Percentiles rank a stretch among this genome's conserved stretches.
phyloP scores from a whole-genome alignment of 2,113 vertebrate genomes.

The Atrichornis clamosus region DNA sequence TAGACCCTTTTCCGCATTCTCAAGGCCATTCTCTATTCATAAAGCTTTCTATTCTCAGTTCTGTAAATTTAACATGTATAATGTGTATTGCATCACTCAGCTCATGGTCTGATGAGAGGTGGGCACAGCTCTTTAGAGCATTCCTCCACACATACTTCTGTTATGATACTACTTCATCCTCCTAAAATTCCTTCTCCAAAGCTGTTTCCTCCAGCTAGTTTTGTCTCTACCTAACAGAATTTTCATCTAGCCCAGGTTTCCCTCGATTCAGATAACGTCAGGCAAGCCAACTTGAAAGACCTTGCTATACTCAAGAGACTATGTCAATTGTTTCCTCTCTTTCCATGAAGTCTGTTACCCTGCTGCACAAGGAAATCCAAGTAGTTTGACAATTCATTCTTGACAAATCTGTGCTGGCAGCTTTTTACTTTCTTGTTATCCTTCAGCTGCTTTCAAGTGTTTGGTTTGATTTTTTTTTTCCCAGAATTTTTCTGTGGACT shows the following conservation, averaged over 20 bases:
- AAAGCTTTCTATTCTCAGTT: neutral
- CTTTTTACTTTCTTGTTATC: constrained; percentile 19
- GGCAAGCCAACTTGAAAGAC: neutral
- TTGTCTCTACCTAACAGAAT: neutral
- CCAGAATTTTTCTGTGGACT: neutral
- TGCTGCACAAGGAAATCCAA: constrained; percentile 10
- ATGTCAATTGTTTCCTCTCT: neutral
- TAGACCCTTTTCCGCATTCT: neutral
- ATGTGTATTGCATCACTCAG: neutral
- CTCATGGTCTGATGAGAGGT: neutral
- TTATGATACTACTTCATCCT: neutral
- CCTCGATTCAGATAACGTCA: neutral
- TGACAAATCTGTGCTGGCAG: neutral
- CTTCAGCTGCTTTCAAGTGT: constrained; percentile 26
- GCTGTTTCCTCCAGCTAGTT: neutral
- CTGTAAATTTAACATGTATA: neutral
- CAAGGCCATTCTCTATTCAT: neutral
- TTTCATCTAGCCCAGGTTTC: neutral
- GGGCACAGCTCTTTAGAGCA: neutral
- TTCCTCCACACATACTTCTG: neutral
- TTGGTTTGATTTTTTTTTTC: neutral
- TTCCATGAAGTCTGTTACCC: neutral
- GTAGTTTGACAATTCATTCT: neutral
- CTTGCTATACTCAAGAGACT: neutral
- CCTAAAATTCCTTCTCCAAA: neutral